Evolutionary conservation across 2,113 vertebrate genomes (phyloP).

Genomic region (Nesospiza acunhae): DNA sequence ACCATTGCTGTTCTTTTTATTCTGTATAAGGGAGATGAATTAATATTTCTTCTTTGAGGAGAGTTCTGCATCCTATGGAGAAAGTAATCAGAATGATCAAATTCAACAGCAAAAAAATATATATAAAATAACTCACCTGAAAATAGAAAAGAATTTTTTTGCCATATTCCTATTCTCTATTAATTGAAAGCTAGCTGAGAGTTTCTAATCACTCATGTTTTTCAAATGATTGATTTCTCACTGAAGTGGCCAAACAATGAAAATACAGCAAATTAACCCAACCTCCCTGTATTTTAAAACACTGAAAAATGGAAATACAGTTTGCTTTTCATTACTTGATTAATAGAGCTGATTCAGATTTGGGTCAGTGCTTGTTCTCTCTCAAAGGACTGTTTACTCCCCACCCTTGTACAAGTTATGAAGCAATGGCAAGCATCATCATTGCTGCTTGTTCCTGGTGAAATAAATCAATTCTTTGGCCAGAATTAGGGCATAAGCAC

Average conservation of each 20-base stretch:
- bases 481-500: background rate
- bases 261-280: background rate
- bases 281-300: background rate
- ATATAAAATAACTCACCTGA: background rate
- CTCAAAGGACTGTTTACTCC: background rate
- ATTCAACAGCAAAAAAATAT: background rate
- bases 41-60: background rate
- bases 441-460: background rate
- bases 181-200: background rate
- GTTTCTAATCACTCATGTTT: background rate
- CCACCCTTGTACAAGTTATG: background rate
- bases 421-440: background rate
- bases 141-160: background rate
- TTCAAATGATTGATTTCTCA: background rate
- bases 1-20: background rate
- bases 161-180: background rate
- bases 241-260: background rate
- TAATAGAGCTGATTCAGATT: background rate
- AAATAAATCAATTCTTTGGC: background rate
- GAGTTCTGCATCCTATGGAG: background rate
- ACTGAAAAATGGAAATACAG: background rate
- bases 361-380: background rate
- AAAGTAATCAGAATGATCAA: background rate
- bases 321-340: background rate
- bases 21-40: background rate